These are phyloP conservation scores for Bombus polaris DNA, from an alignment of 1,140 invertebrate genomes.

Conservation along the genomic window DNA sequence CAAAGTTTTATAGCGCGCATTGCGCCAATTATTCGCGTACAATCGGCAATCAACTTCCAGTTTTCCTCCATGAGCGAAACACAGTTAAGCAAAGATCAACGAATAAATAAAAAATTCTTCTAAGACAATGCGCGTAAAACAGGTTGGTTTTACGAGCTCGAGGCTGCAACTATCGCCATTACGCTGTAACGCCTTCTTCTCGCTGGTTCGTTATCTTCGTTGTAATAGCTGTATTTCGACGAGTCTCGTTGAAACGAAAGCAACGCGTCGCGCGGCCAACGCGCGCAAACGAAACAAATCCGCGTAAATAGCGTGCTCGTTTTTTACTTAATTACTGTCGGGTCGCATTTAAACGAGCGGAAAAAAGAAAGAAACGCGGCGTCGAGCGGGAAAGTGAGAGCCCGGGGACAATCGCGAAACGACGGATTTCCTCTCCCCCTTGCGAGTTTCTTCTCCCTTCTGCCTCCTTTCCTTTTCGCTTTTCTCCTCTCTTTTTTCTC, in stretches of 20 bases:
- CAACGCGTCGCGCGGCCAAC: not conserved
- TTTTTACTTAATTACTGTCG: constrained; percentile 40
- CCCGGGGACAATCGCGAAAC: constrained; percentile 16
- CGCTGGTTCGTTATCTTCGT: not conserved
- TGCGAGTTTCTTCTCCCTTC: not conserved
- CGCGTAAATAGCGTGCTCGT: constrained; percentile 33
- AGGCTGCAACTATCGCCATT: not conserved
- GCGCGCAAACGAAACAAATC: constrained; percentile 22
- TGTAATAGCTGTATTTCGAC: not conserved
- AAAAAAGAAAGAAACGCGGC: not conserved
- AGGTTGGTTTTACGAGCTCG: not conserved
- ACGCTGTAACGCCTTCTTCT: not conserved
- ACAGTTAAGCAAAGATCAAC: too few species aligned
- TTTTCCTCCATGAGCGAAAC: not conserved
- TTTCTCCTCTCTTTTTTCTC: not conserved
- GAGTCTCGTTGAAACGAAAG: not conserved
- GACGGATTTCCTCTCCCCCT: not conserved
- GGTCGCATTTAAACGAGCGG: constrained; percentile 9
- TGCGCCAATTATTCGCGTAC: too few species aligned
- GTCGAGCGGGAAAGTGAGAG: constrained; percentile 18
- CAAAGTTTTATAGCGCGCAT: too few species aligned
- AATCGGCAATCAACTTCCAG: too few species aligned
- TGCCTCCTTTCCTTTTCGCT: too few species aligned
- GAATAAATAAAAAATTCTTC: not conserved
- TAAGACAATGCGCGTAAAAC: not conserved